Percentiles rank a stretch among this genome's conserved stretches.
These are phyloP conservation scores for Drosophila rufa DNA, from an alignment of 1,140 invertebrate species.

Conservation along the genomic window DNA sequence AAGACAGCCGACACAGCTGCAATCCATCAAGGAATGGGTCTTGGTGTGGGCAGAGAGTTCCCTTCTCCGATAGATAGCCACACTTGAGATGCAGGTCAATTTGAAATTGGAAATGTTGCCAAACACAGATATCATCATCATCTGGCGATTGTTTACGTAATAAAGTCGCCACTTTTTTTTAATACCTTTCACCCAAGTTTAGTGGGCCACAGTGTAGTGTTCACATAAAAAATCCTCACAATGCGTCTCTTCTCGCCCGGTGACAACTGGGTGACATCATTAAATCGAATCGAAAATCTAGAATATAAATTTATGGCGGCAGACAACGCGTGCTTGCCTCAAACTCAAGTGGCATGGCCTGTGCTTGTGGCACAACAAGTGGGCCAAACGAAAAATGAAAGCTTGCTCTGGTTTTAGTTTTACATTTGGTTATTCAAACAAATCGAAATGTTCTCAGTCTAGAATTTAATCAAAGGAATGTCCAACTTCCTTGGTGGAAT, in stretches of 20 bases:
- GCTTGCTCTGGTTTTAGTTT: slow-evolving; percentile 23
- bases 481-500: neutral
- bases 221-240: slow-evolving; percentile 52
- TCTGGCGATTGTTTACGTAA: slow-evolving; percentile 25
- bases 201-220: slow-evolving; percentile 34
- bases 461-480: neutral
- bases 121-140: slow-evolving; percentile 28
- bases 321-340: slow-evolving; percentile 42
- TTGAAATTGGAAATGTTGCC: slow-evolving; percentile 47
- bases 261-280: slow-evolving; percentile 71
- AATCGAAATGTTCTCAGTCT: neutral
- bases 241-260: slow-evolving; percentile 29
- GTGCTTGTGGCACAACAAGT: slow-evolving; percentile 49
- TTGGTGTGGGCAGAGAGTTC: slow-evolving; percentile 20
- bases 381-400: slow-evolving; percentile 35
- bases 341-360: slow-evolving; percentile 40
- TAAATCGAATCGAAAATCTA: slow-evolving; percentile 63
- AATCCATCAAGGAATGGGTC: slow-evolving; percentile 64
- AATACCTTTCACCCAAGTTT: slow-evolving; percentile 55
- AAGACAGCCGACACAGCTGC: slow-evolving; percentile 59
- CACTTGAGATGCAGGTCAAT: slow-evolving; percentile 73
- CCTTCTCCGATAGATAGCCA: slow-evolving; percentile 9
- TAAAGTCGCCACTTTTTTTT: slow-evolving; percentile 1
- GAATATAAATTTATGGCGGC: slow-evolving; percentile 60
- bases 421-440: slow-evolving; percentile 31